Percentiles rank a stretch among this genome's conserved stretches.
These are phyloP conservation scores for Leuciscus idus DNA, from an alignment of 2,113 vertebrate species.

Conservation along the genomic window DNA sequence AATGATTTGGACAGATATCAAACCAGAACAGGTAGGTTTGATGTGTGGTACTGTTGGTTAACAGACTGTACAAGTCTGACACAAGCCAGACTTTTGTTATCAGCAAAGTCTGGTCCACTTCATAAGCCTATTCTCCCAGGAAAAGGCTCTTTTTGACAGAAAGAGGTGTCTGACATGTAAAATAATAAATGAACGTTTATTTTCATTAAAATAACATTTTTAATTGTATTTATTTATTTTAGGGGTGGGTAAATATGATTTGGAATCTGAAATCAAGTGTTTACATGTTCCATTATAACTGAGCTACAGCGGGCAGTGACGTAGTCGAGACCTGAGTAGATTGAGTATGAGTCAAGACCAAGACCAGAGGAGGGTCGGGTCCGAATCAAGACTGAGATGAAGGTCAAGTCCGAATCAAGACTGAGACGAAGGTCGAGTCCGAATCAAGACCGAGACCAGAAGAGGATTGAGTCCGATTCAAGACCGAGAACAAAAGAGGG, in stretches of 20 bases:
- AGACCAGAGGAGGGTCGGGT: not conserved
- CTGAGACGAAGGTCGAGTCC: rapidly evolving
- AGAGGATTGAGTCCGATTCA: not conserved
- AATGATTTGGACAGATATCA: constrained; percentile 65
- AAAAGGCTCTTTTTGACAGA: not conserved
- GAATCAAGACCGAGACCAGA: not conserved
- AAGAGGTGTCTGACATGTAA: not conserved
- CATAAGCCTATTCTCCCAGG: not conserved
- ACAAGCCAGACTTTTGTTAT: not conserved
- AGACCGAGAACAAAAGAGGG: not conserved
- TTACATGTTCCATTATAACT: not conserved
- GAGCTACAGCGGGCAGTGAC: not conserved
- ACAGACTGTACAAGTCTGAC: constrained; percentile 28
- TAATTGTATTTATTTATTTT: not conserved
- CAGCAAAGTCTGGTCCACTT: not conserved
- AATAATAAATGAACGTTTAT: not conserved
- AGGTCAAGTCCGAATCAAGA: not conserved
- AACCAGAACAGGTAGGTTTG: constrained; percentile 22
- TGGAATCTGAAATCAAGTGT: not conserved
- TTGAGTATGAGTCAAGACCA: not conserved
- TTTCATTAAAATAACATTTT: too few species aligned
- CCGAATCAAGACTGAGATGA: not conserved
- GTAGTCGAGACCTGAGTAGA: not conserved
- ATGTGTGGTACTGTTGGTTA: constrained; percentile 26
- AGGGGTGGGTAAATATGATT: not conserved